These are phyloP conservation scores for Neoitamus cyanurus DNA, from an alignment of 2,888 invertebrate genomes.

Conservation along the genomic window DNA sequence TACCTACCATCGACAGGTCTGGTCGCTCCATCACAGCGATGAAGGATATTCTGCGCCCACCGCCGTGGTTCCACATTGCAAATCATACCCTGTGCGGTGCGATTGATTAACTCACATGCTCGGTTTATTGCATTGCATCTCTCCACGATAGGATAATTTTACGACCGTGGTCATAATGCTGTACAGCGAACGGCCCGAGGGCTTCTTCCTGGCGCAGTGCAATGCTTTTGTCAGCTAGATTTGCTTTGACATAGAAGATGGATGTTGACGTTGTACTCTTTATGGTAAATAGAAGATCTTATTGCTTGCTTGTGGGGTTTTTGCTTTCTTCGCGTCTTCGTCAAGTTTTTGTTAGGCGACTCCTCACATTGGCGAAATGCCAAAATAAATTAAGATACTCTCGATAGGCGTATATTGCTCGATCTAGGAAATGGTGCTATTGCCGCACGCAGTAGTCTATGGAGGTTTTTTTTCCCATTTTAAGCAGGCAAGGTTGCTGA, in stretches of 20 bases:
- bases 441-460: background rate
- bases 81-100: background rate
- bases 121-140: conserved; percentile 19
- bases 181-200: background rate
- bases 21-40: background rate
- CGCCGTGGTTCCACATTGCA: background rate
- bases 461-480: background rate
- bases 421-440: background rate
- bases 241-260: conserved; percentile 24
- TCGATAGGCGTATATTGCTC: background rate
- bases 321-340: conserved; percentile 14
- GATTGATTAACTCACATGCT: conserved; percentile 23
- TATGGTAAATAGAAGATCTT: conserved; percentile 22
- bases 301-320: background rate
- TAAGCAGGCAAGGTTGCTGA: background rate
- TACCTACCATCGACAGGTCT: background rate
- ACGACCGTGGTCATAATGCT: conserved; percentile 9
- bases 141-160: background rate
- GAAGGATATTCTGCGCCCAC: background rate
- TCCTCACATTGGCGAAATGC: background rate
- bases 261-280: conserved; percentile 21
- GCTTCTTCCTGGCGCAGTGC: background rate
- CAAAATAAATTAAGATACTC: background rate
- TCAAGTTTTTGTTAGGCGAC: background rate
- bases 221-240: conserved; percentile 15